These are phyloP conservation scores for Fistularia commersonii DNA, from an alignment of 2,797 vertebrate species.

Conservation along the genomic window DNA sequence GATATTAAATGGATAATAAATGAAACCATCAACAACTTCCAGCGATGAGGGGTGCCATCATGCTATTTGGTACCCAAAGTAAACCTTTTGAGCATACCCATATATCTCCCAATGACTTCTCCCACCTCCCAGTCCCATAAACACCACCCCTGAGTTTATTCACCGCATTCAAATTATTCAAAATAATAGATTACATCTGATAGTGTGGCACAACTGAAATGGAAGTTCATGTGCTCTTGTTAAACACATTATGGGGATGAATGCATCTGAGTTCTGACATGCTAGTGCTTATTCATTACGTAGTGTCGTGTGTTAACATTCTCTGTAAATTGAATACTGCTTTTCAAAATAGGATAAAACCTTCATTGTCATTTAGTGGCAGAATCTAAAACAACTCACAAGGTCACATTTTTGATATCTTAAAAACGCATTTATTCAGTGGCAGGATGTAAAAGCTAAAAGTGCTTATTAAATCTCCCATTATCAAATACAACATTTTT, in stretches of 20 bases:
- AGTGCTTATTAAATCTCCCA: too few species aligned
- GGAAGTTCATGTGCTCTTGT: conserved; percentile 11
- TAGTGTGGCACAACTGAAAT: conserved; percentile 18
- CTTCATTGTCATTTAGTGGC: not conserved
- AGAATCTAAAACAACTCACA: not conserved
- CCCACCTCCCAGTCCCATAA: conserved; percentile 9
- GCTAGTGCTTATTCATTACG: not conserved
- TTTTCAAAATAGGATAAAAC: too few species aligned
- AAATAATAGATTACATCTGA: conserved; percentile 26
- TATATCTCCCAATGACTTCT: conserved; percentile 29
- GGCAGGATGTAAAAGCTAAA: not conserved
- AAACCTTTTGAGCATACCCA: conserved; percentile 43
- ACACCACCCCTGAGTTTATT: conserved; percentile 22
- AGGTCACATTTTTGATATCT: too few species aligned
- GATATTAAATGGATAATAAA: conserved; percentile 60
- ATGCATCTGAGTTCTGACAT: conserved; percentile 6
- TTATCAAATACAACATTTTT: too few species aligned
- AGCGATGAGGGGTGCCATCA: conserved; percentile 47
- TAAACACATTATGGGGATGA: not conserved
- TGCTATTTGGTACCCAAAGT: conserved; percentile 36
- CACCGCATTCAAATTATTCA: conserved; percentile 30
- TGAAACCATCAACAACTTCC: conserved; percentile 53
- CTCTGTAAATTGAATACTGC: too few species aligned
- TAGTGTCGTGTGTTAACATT: not conserved
- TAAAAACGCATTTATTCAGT: not conserved